These are phyloP conservation scores for Acipenser oxyrinchus DNA, from an alignment of 2,797 vertebrate species.

Conservation along the genomic window DNA sequence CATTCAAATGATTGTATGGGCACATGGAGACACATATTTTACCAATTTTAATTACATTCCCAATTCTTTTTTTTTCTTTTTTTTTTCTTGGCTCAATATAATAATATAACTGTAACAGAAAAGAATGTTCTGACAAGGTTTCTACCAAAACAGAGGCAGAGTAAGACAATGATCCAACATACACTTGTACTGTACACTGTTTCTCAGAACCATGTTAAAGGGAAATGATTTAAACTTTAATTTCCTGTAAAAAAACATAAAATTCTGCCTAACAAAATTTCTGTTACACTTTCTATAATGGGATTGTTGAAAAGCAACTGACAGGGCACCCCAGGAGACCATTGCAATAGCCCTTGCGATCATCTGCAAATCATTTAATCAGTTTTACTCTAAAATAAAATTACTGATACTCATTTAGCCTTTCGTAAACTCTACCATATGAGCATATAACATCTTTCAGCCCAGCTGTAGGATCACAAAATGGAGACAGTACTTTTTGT, in stretches of 20 bases:
- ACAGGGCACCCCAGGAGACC: too few species aligned
- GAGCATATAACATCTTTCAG: too few species aligned
- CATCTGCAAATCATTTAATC: too few species aligned
- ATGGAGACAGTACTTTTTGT: too few species aligned
- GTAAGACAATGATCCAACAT: constrained; percentile 36
- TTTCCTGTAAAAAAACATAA: constrained; percentile 12
- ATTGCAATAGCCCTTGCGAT: too few species aligned
- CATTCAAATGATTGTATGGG: constrained; percentile 26
- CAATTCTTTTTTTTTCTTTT: constrained; percentile 32
- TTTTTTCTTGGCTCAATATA: constrained; percentile 39
- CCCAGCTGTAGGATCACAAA: too few species aligned
- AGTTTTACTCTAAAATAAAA: too few species aligned
- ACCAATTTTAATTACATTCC: constrained; percentile 43
- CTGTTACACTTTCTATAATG: too few species aligned
- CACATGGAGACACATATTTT: constrained; percentile 30
- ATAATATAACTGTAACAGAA: constrained; percentile 32
- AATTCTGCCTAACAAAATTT: too few species aligned
- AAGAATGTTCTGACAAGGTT: constrained; percentile 28
- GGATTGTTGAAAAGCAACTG: too few species aligned
- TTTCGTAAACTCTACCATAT: too few species aligned
- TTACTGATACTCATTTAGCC: too few species aligned
- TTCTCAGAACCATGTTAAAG: constrained; percentile 2
- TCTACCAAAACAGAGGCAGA: constrained; percentile 36
- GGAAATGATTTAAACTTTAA: constrained; percentile 37
- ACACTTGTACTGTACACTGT: constrained; percentile 24